phyloP scores from a whole-genome alignment of 2,888 invertebrate genomes.

The Phymatocera aterrima region DNA sequence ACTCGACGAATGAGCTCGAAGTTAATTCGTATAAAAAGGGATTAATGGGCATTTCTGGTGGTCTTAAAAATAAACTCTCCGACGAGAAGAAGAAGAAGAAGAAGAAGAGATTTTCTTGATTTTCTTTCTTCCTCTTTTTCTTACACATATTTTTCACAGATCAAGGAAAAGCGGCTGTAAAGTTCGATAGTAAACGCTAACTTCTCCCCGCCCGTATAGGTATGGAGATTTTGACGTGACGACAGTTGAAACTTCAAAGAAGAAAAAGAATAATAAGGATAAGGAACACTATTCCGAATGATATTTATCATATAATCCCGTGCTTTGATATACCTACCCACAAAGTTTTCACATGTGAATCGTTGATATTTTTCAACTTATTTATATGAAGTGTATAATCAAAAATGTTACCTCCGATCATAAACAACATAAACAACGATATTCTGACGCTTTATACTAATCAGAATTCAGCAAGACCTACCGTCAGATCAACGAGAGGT shows the following conservation, averaged over 20 bases:
- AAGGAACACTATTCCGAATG: neutral
- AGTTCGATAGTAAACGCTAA: neutral
- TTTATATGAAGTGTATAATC: neutral
- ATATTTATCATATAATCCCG: neutral
- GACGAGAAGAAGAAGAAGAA: constrained; percentile 14
- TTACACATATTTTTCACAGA: constrained; percentile 21
- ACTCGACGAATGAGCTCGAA: neutral
- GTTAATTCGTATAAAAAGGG: neutral
- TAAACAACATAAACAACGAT: constrained; percentile 72
- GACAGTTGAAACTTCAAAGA: constrained; percentile 11
- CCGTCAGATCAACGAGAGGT: constrained; percentile 64
- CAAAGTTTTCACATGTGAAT: neutral
- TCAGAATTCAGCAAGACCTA: constrained; percentile 56
- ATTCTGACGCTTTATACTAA: constrained; percentile 71
- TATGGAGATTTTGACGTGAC: neutral
- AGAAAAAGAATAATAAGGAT: neutral
- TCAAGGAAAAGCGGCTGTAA: constrained; percentile 5
- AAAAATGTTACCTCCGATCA: constrained; percentile 71
- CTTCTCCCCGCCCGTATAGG: neutral
- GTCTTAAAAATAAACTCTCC: neutral
- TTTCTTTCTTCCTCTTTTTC: no score
- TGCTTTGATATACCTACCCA: neutral
- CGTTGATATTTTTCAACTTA: neutral
- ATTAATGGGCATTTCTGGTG: neutral
- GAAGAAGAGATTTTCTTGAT: no score